A percentile compares a stretch with the other conserved stretches of the same genome.
phyloP scores from a whole-genome alignment of 2,888 invertebrate species.

The Esperia sulphurella region DNA sequence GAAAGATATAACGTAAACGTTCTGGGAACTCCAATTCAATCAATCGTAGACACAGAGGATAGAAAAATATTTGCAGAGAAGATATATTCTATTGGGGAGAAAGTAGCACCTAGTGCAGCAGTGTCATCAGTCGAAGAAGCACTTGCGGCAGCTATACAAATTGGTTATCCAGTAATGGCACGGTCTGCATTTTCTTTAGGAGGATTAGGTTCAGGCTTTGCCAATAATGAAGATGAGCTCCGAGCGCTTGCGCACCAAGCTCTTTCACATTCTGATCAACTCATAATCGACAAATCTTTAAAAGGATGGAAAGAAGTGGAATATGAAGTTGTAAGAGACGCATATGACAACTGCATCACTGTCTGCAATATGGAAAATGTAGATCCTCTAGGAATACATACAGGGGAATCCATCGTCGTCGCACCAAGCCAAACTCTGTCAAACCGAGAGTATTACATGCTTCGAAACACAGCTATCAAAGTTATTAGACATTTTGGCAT shows the following conservation, averaged over 20 bases:
- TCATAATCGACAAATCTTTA: constrained; percentile 97
- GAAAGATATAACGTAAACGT: constrained; percentile 93
- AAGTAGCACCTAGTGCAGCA: constrained; percentile 96
- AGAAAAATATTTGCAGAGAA: constrained; percentile 96
- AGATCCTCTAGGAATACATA: constrained; percentile 98
- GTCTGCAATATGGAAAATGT: constrained; percentile 99
- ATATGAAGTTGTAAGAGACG: constrained; percentile 99
- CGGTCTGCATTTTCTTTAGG: constrained; percentile 98
- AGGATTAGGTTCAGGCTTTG: constrained; percentile 98
- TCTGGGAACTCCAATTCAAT: constrained; percentile 97
- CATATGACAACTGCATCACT: constrained; percentile 98
- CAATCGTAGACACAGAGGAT: constrained; percentile 98
- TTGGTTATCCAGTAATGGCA: constrained; percentile 98
- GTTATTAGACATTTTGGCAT: constrained; percentile 97
- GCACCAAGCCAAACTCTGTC: constrained; percentile 99
- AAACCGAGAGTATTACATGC: constrained; percentile 96
- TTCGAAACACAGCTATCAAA: constrained; percentile 95
- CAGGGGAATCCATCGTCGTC: constrained; percentile 98
- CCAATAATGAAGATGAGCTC: constrained; percentile 91
- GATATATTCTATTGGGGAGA: constrained; percentile 92
- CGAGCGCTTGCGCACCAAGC: constrained; percentile 89
- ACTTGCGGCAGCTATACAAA: constrained; percentile 88
- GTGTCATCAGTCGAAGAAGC: constrained; percentile 94
- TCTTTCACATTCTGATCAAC: constrained; percentile 91
- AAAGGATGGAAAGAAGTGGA: constrained; percentile 99